Evolutionary conservation across 1,140 invertebrate species (phyloP), one percentile per base, ranked within the genome.

Genomic region (Tachypleus tridentatus): DNA sequence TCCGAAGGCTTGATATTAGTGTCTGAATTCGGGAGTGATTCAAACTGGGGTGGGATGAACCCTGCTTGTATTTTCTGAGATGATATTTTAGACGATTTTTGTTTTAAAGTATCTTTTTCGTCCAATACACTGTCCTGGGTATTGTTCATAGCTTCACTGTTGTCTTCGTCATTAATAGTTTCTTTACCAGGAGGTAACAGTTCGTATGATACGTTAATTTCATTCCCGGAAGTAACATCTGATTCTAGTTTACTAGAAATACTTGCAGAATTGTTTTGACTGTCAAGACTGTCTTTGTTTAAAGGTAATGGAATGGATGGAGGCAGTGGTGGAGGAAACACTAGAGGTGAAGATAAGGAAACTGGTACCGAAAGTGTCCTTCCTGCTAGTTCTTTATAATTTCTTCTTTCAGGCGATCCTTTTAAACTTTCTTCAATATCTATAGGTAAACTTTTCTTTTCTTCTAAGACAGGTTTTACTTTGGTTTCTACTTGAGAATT

Each of bases 1-100:
- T 94, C 91, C 51, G 89, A 91, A 56, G 91, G 91, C 74, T 93
- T 93, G 73, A 95, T 91, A 57, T 93, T 82, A 74, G 91, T 86
- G 60, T 87, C 84, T 71, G 85, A 82, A 57, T 73, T 70, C 66
- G 82, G 70, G 60, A 80, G 81, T 73, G 83, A 82, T 51, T 85
- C 85, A 78, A 93, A 93, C 76, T 88, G 87, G 49, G 91, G 90
- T 58, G 89, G 89, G 74, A 93, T 87, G 80, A 93, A 93, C 29
- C 29, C 29, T 29, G 29, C 29, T 2, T 29, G 29, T 29, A 29
- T 29, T 29, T 29, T 29, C 2, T 29, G 29, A 29, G 29, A 29
- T 29, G 29, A 29, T 29, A 29, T 29, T 29, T 29, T 29, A 29
- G 29, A 0, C 29, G 29, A 9, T 57, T 60, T 66, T 64, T 4